A percentile compares a stretch with the other conserved stretches of the same genome.
These are phyloP conservation scores for Megaceryle alcyon DNA, from an alignment of 2,797 vertebrate species.

Conservation along the genomic window DNA sequence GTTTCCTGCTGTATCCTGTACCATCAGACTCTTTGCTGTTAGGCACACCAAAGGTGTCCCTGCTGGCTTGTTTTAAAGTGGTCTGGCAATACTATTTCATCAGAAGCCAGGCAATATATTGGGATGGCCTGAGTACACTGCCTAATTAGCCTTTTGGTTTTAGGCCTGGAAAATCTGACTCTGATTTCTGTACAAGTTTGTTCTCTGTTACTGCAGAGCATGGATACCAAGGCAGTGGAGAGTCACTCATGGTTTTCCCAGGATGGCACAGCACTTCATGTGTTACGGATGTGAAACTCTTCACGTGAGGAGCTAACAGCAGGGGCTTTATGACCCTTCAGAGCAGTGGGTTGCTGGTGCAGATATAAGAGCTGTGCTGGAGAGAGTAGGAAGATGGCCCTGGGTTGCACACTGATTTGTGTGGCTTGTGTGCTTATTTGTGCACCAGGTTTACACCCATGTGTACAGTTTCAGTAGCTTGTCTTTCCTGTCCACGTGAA, in stretches of 20 bases:
- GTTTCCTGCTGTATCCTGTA: background rate
- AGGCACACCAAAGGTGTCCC: background rate
- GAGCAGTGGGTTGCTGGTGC: background rate
- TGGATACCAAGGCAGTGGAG: background rate
- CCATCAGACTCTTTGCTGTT: background rate
- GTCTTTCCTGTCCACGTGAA: background rate
- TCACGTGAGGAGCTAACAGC: background rate
- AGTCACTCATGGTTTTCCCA: background rate
- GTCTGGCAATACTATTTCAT: background rate
- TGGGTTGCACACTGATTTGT: fast-evolving
- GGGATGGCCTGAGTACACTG: background rate
- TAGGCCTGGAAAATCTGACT: background rate
- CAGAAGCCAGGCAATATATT: background rate
- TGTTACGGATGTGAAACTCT: background rate
- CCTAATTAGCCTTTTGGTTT: background rate
- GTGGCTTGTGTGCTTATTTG: background rate
- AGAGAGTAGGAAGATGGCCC: background rate
- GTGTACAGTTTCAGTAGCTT: background rate
- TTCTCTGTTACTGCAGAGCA: background rate
- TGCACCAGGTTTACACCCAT: background rate
- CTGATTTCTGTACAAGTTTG: background rate
- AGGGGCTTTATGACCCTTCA: background rate
- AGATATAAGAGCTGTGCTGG: background rate
- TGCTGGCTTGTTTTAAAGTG: background rate
- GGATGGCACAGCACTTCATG: background rate